A percentile compares a stretch with the other conserved stretches of the same genome.
phyloP scores from a whole-genome alignment of 2,797 vertebrate genomes.

The Bovichtus variegatus region DNA sequence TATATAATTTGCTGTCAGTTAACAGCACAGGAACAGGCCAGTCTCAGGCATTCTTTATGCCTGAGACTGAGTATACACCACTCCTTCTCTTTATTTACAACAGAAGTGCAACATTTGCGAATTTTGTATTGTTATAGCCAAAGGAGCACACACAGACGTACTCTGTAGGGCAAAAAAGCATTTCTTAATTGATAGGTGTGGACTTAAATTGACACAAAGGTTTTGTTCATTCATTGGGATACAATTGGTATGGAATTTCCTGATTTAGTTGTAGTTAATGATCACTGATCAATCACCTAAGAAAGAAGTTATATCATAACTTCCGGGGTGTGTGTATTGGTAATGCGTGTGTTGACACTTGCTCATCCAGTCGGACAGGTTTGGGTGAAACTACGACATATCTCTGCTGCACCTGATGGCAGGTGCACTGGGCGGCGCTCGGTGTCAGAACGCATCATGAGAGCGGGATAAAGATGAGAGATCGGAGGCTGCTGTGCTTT shows the following conservation, averaged over 20 bases:
- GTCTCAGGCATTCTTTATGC: constrained; percentile 7
- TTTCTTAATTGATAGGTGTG: not conserved
- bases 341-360: constrained; percentile 21
- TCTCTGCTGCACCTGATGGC: constrained; percentile 59
- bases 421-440: constrained; percentile 37
- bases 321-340: not conserved
- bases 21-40: constrained; percentile 11
- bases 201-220: not conserved
- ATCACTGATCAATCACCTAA: constrained; percentile 2
- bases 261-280: not conserved
- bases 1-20: constrained; percentile 34
- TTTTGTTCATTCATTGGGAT: not conserved
- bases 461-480: not conserved
- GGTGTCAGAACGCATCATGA: not conserved
- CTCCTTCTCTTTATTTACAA: not conserved
- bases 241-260: not conserved
- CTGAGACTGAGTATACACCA: too few relatives aligned
- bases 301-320: not conserved
- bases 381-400: constrained; percentile 82
- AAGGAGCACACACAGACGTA: not conserved
- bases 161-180: not conserved
- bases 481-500: constrained; percentile 23
- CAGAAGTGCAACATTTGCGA: not conserved
- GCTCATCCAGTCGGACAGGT: constrained; percentile 80
- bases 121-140: not conserved